Base-by-base conservation (phyloP, 2,797 vertebrate genomes). In the Parauchenoglanis punctatus region DNA sequence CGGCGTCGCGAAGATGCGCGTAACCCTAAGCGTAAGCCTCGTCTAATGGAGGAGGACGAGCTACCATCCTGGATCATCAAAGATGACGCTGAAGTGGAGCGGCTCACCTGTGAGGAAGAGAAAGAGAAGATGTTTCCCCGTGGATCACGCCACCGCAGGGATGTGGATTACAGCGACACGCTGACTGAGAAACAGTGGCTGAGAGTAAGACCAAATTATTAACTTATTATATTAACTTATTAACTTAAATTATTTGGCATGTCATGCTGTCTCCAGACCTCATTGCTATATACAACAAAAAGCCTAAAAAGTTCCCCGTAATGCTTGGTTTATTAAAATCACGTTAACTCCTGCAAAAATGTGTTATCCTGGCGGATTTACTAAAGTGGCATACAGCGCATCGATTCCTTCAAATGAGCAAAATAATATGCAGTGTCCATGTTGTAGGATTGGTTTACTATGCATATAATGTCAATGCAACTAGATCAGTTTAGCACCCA, bases 101-200 rank as follows among this genome's bases (percentile, higher is more conserved):
- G 98, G 40, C 97, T 99, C 56, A 99, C 98, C 0, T 99, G 97
- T n/a, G 97, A 99, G 89, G 98, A 99, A 17, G 98, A 99, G 70
- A 97, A 98, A 67, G 98, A 99, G 92, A 99, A 99, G 91, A 96
- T 99, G 93, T 99, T 99, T 0, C 98, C 98, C 0, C 94, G 98
- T 44, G 98, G 98, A 0, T 99, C 98, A 0, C 98, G 98, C 82
- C 96, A 97, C 6, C 98, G 98, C 52, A 96, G 98, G 12, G 98
- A 99, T 28, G 98, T 99, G 78, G 98, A 99, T 93, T 99, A 99
- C 94, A 98, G 98, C 0, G 98, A 99, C 59, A 93, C 98, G 0
- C 96, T 99, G 90, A 99, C 98, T 0, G 98, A 99, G 90, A 99
- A 99, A 78, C 98, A 99, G 90, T 99, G 98, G 98, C 95, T 99